Evolutionary conservation across 2,888 invertebrate genomes (phyloP).

Genomic region (Agrilus mali): DNA sequence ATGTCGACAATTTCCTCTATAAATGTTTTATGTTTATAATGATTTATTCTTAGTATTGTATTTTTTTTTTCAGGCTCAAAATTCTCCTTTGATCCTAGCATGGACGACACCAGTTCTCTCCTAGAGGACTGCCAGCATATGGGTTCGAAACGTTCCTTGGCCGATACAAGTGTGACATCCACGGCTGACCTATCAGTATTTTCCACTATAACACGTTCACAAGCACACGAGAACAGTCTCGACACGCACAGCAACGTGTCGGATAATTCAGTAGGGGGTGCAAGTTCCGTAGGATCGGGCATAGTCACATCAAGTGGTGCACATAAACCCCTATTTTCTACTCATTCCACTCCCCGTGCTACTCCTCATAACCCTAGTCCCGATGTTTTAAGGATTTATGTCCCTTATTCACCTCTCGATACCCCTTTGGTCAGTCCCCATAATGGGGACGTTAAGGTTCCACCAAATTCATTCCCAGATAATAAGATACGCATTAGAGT

Average conservation of each 20-base stretch:
- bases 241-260: slow-evolving; percentile 67
- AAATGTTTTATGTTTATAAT: not conserved
- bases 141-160: slow-evolving; percentile 66
- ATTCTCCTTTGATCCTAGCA: slow-evolving; percentile 50
- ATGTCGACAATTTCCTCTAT: too few relatives aligned
- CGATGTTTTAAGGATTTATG: slow-evolving; percentile 67
- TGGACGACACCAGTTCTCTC: slow-evolving; percentile 57
- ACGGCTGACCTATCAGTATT: slow-evolving; percentile 73
- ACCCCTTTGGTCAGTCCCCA: slow-evolving; percentile 39
- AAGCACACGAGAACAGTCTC: slow-evolving; percentile 60
- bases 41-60: not conserved
- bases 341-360: slow-evolving; percentile 52
- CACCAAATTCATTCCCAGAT: slow-evolving; percentile 44
- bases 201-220: slow-evolving; percentile 57
- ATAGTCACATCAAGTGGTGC: slow-evolving; percentile 35
- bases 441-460: slow-evolving; percentile 31
- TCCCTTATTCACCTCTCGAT: slow-evolving; percentile 56
- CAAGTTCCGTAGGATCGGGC: slow-evolving; percentile 33
- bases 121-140: slow-evolving; percentile 40
- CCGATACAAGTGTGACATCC: slow-evolving; percentile 73
- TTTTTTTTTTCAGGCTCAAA: slow-evolving; percentile 41
- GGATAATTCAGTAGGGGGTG: slow-evolving; percentile 54
- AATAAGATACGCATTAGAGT: slow-evolving; percentile 65
- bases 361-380: slow-evolving; percentile 55
- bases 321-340: slow-evolving; percentile 31